These are phyloP conservation scores for Diadema setosum DNA, from an alignment of 35 echinoderm and acorn worm species.

Conservation along the genomic window DNA sequence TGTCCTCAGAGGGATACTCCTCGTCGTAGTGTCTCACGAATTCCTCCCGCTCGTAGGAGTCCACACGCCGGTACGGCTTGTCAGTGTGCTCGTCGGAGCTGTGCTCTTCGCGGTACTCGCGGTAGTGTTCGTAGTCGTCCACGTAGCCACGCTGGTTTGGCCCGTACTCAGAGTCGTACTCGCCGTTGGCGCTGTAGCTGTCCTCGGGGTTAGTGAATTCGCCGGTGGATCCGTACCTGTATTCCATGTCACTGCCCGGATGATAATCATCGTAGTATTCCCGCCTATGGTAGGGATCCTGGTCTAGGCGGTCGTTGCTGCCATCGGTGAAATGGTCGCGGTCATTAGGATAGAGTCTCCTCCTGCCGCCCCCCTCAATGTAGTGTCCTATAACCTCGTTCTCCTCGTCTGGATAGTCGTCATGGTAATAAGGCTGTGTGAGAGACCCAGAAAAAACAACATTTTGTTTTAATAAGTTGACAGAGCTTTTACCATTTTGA, in stretches of 20 bases:
- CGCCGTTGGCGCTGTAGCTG: background rate
- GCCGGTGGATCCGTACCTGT: background rate
- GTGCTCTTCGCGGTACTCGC: background rate
- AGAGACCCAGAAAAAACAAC: background rate
- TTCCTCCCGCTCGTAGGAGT: constrained; percentile 1
- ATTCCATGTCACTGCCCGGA: background rate
- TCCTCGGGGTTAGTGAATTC: constrained; percentile 18
- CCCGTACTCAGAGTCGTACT: background rate
- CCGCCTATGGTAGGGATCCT: background rate
- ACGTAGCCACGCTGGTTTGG: background rate
- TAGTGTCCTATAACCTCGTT: background rate
- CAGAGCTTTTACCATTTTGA: too few relatives aligned
- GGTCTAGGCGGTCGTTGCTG: background rate
- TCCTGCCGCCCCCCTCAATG: background rate
- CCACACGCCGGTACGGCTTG: background rate
- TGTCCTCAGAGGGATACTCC: background rate
- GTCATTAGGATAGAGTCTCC: background rate
- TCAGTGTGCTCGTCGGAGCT: constrained; percentile 1
- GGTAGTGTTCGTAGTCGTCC: background rate
- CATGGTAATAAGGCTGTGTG: background rate
- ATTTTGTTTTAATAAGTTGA: too few relatives aligned
- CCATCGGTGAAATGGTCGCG: background rate
- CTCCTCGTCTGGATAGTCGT: background rate
- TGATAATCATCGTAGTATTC: constrained; percentile 12
- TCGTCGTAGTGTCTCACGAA: background rate